These are phyloP conservation scores for Cyclophora albipunctata DNA, from an alignment of 2,888 invertebrate genomes.

Conservation along the genomic window DNA sequence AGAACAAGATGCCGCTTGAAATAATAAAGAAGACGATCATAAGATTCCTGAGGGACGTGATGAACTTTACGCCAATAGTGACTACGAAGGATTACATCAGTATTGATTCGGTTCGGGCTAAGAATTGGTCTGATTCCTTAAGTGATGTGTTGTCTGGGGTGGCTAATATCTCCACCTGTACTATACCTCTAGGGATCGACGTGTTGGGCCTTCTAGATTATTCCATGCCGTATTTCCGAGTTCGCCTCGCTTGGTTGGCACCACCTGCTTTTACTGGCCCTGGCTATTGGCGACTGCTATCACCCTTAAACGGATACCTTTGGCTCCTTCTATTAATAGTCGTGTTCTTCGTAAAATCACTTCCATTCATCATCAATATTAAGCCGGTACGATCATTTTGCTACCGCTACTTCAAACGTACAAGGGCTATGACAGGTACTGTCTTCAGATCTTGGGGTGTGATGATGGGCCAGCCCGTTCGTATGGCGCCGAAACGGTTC, in stretches of 20 bases:
- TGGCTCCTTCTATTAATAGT: conserved; percentile 46
- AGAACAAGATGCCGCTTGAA: conserved; percentile 44
- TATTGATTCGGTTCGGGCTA: conserved; percentile 45
- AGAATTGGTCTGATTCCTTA: conserved; percentile 52
- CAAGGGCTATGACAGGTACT: conserved; percentile 35
- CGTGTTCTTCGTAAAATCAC: conserved; percentile 35
- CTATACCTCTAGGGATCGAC: conserved; percentile 45
- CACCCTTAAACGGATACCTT: conserved; percentile 50
- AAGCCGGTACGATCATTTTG: conserved; percentile 35
- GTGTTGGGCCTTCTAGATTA: conserved; percentile 42
- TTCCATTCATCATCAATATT: conserved; percentile 41
- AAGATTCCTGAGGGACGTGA: conserved; percentile 36
- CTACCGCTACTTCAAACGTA: conserved; percentile 35
- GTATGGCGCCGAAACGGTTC: conserved; percentile 42
- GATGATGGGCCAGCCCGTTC: conserved; percentile 48
- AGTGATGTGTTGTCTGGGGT: conserved; percentile 45
- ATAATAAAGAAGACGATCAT: conserved; percentile 42
- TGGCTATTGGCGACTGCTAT: conserved; percentile 45
- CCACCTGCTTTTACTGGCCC: conserved; percentile 43
- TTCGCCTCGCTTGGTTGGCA: conserved; percentile 49
- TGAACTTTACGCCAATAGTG: conserved; percentile 52
- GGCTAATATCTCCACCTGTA: conserved; percentile 51
- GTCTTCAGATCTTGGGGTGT: conserved; percentile 50
- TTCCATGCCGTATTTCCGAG: conserved; percentile 47
- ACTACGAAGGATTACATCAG: conserved; percentile 45